Conservation (phyloP, 2,888 invertebrate species). For the Drosophila austrosaltans region DNA sequence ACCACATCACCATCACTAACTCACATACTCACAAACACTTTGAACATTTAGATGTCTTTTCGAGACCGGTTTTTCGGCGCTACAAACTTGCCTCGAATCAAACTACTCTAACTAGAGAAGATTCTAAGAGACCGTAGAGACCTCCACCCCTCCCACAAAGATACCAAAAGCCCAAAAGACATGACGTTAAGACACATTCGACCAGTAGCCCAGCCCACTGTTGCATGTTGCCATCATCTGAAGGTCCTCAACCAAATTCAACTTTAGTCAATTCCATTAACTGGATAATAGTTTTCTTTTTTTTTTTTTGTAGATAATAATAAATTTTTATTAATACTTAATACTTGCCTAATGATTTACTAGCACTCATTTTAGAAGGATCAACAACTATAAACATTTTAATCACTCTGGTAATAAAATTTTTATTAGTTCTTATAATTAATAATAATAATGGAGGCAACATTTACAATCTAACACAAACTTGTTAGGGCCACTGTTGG, state of each 20-base stretch:
- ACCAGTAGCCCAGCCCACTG: conserved; percentile 3
- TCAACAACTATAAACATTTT: no score
- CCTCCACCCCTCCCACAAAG: background rate
- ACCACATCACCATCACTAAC: conserved; percentile 20
- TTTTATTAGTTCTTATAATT: no score
- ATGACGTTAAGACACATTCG: conserved; percentile 13
- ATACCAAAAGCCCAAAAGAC: conserved; percentile 4
- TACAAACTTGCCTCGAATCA: conserved; percentile 45
- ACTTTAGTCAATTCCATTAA: conserved; percentile 2
- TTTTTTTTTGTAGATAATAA: no score
- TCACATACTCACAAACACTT: conserved; percentile 12
- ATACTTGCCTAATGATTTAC: no score
- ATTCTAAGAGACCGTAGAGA: conserved; percentile 35
- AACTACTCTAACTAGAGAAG: conserved; percentile 31
- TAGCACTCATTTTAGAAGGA: no score
- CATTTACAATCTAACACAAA: no score
- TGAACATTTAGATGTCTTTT: conserved; percentile 63
- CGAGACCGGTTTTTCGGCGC: conserved; percentile 67
- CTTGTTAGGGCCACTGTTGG: no score
- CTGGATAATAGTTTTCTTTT: no score
- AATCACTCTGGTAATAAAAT: no score
- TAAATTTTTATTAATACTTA: no score
- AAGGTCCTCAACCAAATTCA: background rate
- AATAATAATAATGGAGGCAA: no score
- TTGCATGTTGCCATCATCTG: background rate